These are phyloP conservation scores for Tipula unca DNA, from an alignment of 2,888 invertebrate genomes.

Conservation along the genomic window DNA sequence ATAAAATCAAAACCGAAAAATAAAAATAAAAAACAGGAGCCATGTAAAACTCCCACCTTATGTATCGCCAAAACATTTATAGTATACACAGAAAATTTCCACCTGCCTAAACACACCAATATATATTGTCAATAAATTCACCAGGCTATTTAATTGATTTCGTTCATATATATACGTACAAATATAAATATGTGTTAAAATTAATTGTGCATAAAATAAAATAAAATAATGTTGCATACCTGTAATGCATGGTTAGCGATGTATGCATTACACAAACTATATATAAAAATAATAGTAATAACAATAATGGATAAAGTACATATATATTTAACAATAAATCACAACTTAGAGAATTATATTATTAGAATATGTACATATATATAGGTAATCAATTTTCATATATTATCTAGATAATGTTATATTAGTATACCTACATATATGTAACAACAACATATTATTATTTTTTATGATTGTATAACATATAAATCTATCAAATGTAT, in stretches of 20 bases:
- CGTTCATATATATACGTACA: too few relatives aligned
- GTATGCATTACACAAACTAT: neutral
- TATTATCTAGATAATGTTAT: neutral
- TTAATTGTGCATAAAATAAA: neutral
- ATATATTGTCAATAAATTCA: neutral
- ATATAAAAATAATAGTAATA: neutral
- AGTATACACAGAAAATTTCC: neutral
- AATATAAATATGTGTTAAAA: neutral
- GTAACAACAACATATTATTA: neutral
- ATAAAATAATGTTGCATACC: neutral
- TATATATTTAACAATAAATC: neutral
- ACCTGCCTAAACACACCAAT: neutral
- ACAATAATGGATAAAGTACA: neutral
- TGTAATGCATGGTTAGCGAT: neutral
- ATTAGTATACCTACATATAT: neutral
- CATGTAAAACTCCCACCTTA: neutral
- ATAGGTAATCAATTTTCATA: neutral
- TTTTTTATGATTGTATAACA: neutral
- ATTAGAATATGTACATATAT: too few relatives aligned
- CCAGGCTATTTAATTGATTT: neutral
- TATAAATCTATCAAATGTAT: neutral
- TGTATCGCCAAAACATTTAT: neutral
- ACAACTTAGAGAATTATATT: neutral
- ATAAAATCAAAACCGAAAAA: too few relatives aligned
- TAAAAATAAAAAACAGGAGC: neutral